A percentile compares a stretch with the other conserved stretches of the same genome.
phyloP scores from a whole-genome alignment of 2,888 invertebrate species.

The Orthosia cruda region DNA sequence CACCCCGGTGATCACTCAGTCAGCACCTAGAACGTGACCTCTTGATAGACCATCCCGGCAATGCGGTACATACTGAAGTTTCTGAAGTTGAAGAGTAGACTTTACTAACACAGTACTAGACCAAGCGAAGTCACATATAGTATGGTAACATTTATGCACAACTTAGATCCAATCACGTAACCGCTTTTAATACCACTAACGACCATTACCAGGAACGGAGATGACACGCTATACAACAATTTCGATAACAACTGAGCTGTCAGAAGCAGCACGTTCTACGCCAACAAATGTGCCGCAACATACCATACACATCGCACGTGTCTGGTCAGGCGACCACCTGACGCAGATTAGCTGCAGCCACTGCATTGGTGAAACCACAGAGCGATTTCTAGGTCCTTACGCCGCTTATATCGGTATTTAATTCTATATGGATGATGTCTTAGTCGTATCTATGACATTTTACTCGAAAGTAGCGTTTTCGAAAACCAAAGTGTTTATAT shows the following conservation, averaged over 20 bases:
- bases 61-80: no score
- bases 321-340: constrained; percentile 7
- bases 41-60: no score
- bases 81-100: neutral
- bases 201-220: neutral
- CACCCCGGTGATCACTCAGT: no score
- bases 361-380: neutral
- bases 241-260: constrained; percentile 2
- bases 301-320: neutral
- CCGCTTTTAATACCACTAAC: neutral
- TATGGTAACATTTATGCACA: neutral
- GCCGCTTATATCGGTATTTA: neutral
- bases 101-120: no score
- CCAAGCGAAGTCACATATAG: no score
- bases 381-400: neutral
- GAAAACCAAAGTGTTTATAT: neutral
- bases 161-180: neutral
- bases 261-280: constrained; percentile 3
- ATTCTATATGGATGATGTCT: neutral
- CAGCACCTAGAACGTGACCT: no score
- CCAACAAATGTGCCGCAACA: constrained; percentile 6
- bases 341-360: neutral
- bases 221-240: constrained; percentile 12
- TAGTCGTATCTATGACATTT: neutral
- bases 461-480: no score